These are phyloP conservation scores for Belonocnema kinseyi DNA, from an alignment of 1,140 invertebrate genomes.

Conservation along the genomic window DNA sequence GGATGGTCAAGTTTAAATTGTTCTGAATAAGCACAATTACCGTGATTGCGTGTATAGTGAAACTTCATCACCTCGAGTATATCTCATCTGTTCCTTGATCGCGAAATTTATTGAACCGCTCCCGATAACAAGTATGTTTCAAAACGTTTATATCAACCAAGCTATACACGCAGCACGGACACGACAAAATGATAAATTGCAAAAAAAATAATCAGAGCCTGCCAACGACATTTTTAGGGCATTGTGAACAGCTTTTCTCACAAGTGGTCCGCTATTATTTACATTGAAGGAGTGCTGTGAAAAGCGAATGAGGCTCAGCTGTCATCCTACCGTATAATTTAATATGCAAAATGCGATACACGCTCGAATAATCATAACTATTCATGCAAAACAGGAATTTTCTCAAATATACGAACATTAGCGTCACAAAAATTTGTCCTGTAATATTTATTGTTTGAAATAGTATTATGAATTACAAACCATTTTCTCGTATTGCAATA, in stretches of 20 bases:
- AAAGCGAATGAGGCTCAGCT: no score
- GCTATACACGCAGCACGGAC: background rate
- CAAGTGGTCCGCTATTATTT: background rate
- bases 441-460: no score
- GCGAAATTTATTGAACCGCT: slow-evolving; percentile 11
- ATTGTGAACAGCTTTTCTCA: background rate
- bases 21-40: background rate
- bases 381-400: no score
- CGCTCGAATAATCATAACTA: no score
- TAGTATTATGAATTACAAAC: no score
- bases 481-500: no score
- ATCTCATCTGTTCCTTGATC: slow-evolving; percentile 14
- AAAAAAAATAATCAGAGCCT: background rate
- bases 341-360: no score
- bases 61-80: background rate
- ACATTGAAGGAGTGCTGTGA: background rate
- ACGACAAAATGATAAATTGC: background rate
- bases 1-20: background rate
- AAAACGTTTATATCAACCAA: slow-evolving; percentile 5
- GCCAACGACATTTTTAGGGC: background rate
- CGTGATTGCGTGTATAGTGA: slow-evolving; percentile 2
- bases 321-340: no score
- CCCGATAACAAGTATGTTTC: slow-evolving; percentile 5
- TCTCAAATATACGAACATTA: no score
- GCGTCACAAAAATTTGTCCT: no score